Conservation (phyloP, 1,140 invertebrate species). For the Eulimnadia texana region DNA sequence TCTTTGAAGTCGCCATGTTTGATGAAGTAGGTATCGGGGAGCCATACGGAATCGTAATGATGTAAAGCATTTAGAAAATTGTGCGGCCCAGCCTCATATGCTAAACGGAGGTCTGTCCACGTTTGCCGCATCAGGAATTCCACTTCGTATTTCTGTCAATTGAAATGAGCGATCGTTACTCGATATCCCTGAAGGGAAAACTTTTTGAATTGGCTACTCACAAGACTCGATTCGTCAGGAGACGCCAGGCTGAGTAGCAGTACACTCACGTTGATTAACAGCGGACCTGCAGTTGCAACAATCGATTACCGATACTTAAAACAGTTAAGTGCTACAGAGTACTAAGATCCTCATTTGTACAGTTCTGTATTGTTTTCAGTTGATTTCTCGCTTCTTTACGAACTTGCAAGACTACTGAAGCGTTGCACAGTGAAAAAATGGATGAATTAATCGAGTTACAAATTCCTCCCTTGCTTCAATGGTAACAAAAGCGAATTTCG, state of each 20-base stretch:
- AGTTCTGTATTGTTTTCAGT: no score
- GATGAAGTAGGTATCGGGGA: slow-evolving; percentile 86
- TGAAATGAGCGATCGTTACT: neutral
- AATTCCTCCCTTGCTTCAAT: no score
- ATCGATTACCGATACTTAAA: slow-evolving; percentile 8
- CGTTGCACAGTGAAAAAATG: no score
- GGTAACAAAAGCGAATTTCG: no score
- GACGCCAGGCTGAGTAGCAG: slow-evolving; percentile 80
- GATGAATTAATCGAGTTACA: no score
- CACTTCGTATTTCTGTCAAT: slow-evolving; percentile 77
- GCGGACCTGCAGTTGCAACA: slow-evolving; percentile 51
- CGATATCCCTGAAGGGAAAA: neutral
- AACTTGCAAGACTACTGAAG: no score
- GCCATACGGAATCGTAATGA: slow-evolving; percentile 76
- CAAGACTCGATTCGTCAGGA: slow-evolving; percentile 86
- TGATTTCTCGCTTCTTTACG: no score
- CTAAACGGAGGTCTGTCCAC: slow-evolving; percentile 73
- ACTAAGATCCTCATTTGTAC: no score
- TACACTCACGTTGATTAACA: slow-evolving; percentile 83
- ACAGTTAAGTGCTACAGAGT: no score
- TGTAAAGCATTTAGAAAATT: slow-evolving; percentile 78
- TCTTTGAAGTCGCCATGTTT: slow-evolving; percentile 90
- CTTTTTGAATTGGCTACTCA: slow-evolving; percentile 37
- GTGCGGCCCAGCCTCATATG: slow-evolving; percentile 68
- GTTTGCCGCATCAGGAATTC: slow-evolving; percentile 80